These are phyloP conservation scores for Vicugna pacos DNA, from an alignment of 2,113 vertebrate genomes.

Conservation along the genomic window DNA sequence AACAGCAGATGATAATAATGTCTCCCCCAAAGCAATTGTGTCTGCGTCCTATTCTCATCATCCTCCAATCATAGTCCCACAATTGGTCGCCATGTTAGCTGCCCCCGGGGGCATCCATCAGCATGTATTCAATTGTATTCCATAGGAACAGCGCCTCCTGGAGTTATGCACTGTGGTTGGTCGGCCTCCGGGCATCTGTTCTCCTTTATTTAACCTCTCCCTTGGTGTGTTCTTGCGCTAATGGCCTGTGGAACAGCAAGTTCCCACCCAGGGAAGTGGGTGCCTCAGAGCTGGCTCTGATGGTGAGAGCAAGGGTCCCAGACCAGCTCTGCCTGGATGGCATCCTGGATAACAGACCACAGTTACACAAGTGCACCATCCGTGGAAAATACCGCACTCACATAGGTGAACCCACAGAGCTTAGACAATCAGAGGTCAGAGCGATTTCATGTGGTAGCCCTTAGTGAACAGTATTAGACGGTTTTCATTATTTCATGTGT, in stretches of 20 bases:
- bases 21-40: background rate
- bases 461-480: background rate
- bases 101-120: accelerated
- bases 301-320: background rate
- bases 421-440: background rate
- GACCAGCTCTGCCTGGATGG: background rate
- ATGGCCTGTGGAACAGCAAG: background rate
- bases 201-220: background rate
- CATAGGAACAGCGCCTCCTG: background rate
- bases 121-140: accelerated
- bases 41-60: background rate
- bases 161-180: background rate
- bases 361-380: background rate
- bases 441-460: background rate
- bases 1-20: background rate
- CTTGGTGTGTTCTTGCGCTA: background rate
- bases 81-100: accelerated
- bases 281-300: background rate
- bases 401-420: background rate
- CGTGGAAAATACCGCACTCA: background rate
- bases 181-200: background rate
- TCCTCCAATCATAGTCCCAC: background rate
- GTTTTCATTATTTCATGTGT: background rate
- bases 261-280: background rate
- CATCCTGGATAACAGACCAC: background rate